A percentile compares a stretch with the other conserved stretches of the same genome.
These are phyloP conservation scores for Actinemys pallida DNA, from an alignment of 2,113 vertebrate species.

Conservation along the genomic window DNA sequence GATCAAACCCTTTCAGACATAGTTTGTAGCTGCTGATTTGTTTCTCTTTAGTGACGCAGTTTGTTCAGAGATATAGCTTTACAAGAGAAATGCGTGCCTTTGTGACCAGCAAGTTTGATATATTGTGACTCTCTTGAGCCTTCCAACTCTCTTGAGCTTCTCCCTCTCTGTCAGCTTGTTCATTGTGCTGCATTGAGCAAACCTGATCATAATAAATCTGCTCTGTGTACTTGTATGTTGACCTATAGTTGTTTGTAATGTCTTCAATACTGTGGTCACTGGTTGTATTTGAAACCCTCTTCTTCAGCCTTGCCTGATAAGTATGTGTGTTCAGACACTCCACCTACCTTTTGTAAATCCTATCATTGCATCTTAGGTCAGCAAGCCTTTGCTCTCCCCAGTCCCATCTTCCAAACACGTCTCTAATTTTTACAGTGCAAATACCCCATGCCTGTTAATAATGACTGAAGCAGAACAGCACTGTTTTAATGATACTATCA, in stretches of 20 bases:
- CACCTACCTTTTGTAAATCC: fast-evolving
- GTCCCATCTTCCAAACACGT: neutral
- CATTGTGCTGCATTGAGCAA: neutral
- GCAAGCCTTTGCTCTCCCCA: neutral
- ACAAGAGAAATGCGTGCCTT: fast-evolving
- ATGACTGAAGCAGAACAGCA: neutral
- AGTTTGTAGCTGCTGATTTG: neutral
- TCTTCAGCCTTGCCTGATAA: neutral
- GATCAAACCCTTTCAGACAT: constrained; percentile 18
- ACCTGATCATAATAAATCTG: neutral
- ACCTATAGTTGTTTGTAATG: neutral
- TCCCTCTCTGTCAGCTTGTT: fast-evolving
- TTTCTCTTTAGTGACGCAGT: neutral
- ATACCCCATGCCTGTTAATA: neutral
- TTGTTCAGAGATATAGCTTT: fast-evolving
- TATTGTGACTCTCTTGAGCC: neutral
- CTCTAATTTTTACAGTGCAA: neutral
- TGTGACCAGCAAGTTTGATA: neutral
- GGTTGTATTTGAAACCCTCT: neutral
- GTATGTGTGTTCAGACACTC: neutral
- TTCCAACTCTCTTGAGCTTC: neutral
- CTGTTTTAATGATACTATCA: neutral
- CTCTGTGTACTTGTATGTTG: neutral
- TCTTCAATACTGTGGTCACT: neutral
- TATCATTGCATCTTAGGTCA: neutral